Conservation (phyloP, 2,888 invertebrate genomes). For the Sthenelais limicola region DNA sequence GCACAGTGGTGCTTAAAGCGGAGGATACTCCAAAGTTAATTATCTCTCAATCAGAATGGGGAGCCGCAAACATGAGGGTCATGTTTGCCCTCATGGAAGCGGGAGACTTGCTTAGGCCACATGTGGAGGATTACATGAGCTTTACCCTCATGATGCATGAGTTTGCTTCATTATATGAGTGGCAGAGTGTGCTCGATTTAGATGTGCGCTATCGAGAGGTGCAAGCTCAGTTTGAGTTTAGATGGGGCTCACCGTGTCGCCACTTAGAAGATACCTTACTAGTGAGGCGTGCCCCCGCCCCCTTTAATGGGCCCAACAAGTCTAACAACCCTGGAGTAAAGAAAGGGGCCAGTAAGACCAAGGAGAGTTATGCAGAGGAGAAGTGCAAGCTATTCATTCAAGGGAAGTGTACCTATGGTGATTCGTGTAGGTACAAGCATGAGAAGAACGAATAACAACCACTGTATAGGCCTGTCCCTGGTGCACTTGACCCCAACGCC, state of each 20-base stretch:
- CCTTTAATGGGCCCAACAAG: neutral
- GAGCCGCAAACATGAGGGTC: neutral
- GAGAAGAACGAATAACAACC: neutral
- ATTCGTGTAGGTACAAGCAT: neutral
- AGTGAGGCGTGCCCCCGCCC: neutral
- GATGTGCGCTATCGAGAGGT: slow-evolving; percentile 6
- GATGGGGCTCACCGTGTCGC: neutral
- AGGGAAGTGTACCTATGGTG: slow-evolving; percentile 5
- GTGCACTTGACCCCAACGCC: neutral
- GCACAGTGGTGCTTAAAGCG: neutral
- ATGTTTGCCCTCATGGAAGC: neutral
- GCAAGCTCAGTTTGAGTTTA: slow-evolving; percentile 1
- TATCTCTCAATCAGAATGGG: slow-evolving; percentile 4
- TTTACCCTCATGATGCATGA: neutral
- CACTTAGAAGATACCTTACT: neutral
- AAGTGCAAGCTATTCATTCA: neutral
- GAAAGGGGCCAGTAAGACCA: neutral
- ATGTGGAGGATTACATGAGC: slow-evolving; percentile 10
- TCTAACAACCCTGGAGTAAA: neutral
- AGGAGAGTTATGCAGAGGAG: neutral
- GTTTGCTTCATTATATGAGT: slow-evolving; percentile 1
- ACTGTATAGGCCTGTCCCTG: neutral
- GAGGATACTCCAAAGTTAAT: neutral
- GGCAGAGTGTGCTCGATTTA: neutral
- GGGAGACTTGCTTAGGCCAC: neutral